Base-by-base conservation (phyloP, 2,113 vertebrate genomes). In the Catharus minimus region DNA sequence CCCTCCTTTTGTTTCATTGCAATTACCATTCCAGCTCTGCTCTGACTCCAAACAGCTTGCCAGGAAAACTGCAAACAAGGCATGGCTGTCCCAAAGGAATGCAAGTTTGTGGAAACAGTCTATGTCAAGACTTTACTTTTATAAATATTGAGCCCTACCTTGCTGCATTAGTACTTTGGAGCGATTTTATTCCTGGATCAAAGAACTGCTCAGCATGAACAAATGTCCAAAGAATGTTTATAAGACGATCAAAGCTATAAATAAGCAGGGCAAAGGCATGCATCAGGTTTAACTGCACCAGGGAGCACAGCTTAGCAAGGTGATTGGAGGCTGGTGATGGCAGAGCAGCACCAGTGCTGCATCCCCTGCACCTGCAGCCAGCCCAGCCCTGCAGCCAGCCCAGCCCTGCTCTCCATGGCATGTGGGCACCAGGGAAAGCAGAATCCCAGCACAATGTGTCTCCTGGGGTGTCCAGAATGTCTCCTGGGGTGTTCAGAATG, bases 191-290 rank as follows among this genome's bases (percentile, higher is more conserved):
- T 90, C 69, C 44, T 68, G 57, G 92, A 88, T 86, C 88, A 94
- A 88, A 94, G 86, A n/a, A 81, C 53, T 75, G 66, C 61, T 94
- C 86, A 86, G 85, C 62, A 30, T 21, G 87, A 93, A 86, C 82
- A 88, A 90, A 84, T 38, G 53, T 80, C 86, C 73, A 81, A 80
- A 61, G 93, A 95, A 69, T 95, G 73, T 91, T 94, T 93, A 78
- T 87, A 41, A 36, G 66, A 50, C 87, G 91, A 90, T 95, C 93
- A 96, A 94, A 94, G 86, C 69, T 65, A 21, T 22, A 72, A 50
- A 61, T 89, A 86, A 92, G 41, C 78, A 85, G 77, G 57, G 83
- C 49, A 88, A 47, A 86, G 7, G 7, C 52, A 55, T 14, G 6
- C 52, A 55, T 16, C 80, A 81, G 52, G 52, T 82, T 52, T 92